These are phyloP conservation scores for Phortica variegata DNA, from an alignment of 1,140 invertebrate genomes.

Conservation along the genomic window DNA sequence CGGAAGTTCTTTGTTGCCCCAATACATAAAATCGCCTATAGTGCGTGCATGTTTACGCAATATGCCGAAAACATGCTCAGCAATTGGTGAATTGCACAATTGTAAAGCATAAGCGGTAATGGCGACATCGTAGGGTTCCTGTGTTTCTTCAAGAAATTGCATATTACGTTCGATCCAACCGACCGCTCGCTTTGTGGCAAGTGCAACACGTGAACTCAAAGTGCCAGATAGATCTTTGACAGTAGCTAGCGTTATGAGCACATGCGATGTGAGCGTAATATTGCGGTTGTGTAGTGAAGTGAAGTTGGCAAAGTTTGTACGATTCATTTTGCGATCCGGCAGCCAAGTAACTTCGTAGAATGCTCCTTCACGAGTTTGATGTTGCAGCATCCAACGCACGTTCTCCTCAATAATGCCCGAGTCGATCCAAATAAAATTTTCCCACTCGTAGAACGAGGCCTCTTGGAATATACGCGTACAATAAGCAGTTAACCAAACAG, in stretches of 20 bases:
- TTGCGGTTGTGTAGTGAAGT: conserved; percentile 68
- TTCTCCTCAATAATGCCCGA: conserved; percentile 76
- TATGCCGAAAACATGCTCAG: conserved; percentile 79
- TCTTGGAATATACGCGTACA: conserved; percentile 83
- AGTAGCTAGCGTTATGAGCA: conserved; percentile 78
- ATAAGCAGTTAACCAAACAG: conserved; percentile 86
- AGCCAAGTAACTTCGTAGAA: conserved; percentile 84
- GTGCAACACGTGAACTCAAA: conserved; percentile 69
- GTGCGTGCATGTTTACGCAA: conserved; percentile 66
- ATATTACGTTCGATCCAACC: conserved; percentile 84
- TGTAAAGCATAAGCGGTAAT: conserved; percentile 86
- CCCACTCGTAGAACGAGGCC: conserved; percentile 90
- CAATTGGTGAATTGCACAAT: conserved; percentile 73
- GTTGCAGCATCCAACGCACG: conserved; percentile 75
- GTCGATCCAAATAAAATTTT: conserved; percentile 90
- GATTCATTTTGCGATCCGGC: conserved; percentile 81
- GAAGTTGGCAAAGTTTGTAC: conserved; percentile 59
- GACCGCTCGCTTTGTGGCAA: conserved; percentile 70
- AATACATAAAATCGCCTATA: conserved; percentile 78
- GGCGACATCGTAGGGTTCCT: conserved; percentile 80
- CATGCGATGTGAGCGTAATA: conserved; percentile 85
- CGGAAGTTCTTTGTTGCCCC: conserved; percentile 77
- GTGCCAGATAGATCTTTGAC: conserved; percentile 80
- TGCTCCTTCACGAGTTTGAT: conserved; percentile 76
- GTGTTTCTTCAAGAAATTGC: conserved; percentile 68